Evolutionary conservation across 2,113 vertebrate species (phyloP), one percentile per base, ranked within the genome.

Genomic region (Phalacrocorax pelagicus): DNA sequence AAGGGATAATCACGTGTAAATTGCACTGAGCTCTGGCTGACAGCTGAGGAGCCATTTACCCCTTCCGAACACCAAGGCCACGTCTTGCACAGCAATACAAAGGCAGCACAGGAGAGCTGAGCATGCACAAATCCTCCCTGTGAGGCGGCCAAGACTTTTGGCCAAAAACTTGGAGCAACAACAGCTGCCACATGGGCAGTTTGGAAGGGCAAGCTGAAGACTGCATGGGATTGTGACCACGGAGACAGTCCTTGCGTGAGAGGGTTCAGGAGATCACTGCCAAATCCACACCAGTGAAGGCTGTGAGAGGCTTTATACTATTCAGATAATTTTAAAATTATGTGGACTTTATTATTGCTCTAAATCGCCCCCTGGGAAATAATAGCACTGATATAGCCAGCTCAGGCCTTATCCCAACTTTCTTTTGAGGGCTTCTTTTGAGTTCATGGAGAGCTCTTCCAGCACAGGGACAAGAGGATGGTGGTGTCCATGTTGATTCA

Each of bases 321-420:
- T 36, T n/a, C 1, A 5, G 42, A 61, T 61, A 1, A 20, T 32
- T 90, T 78, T 34, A 16, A 87, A 81, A 74, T 63, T 11, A 71
- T 1, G 2, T 2, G 9, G 36, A 83, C 13, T 2, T 29, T 14
- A 32, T 58, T 72, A 57, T 54, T 75, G 63, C 47, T 38, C 38
- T 74, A 63, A 54, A 42, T 6, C 2, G 3, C 7, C 8, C 38
- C 32, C 26, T 47, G 13, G 22, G 49, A 88, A 86, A 55, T 29
- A 81, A 67, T 14, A 85, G 65, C 59, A n/a, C 4, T 14, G 61
- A 57, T 0, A 0, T 0, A 0, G 26, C 10, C 57, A 58, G 15
- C 69, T 81, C 47, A 21, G 55, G 42, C 15, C 17, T 93, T 51
- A 38, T 44, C 47, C n/a, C 70, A 58, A 0, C 26, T 78, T 70